Conservation (phyloP, 2,888 invertebrate species). For the Machimus atricapillus region DNA sequence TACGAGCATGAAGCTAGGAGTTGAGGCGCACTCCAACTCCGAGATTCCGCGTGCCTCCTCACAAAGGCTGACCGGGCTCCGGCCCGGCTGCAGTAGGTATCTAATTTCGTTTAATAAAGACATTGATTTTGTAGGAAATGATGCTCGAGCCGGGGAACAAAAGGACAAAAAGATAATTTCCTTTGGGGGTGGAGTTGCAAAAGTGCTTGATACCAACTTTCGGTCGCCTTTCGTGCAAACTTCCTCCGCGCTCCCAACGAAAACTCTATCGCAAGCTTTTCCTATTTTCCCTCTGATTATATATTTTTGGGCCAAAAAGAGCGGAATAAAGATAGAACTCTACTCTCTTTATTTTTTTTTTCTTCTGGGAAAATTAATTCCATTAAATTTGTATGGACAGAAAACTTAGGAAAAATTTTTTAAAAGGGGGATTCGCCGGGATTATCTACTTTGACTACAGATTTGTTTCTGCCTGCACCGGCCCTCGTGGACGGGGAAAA, state of each 20-base stretch:
- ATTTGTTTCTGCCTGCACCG: not conserved
- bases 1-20: not conserved
- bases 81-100: not conserved
- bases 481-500: not conserved
- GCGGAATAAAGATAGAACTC: not conserved
- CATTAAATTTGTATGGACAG: not conserved
- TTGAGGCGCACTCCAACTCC: not conserved
- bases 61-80: not conserved
- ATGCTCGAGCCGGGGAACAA: not conserved
- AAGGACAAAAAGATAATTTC: slow-evolving; percentile 10
- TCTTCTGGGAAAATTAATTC: not conserved
- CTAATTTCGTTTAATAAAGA: slow-evolving; percentile 10
- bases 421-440: not conserved
- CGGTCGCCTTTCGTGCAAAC: not conserved
- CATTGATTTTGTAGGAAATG: slow-evolving; percentile 10
- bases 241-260: not conserved
- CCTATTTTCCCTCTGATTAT: not conserved
- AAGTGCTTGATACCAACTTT: not conserved
- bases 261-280: not conserved
- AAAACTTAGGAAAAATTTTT: not conserved
- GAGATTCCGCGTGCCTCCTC: not conserved
- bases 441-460: not conserved
- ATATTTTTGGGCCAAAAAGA: not conserved
- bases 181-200: not conserved
- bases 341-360: not conserved